A percentile compares a stretch with the other conserved stretches of the same genome.
These are phyloP conservation scores for Agrochola lota DNA, from an alignment of 2,888 invertebrate species.

Conservation along the genomic window DNA sequence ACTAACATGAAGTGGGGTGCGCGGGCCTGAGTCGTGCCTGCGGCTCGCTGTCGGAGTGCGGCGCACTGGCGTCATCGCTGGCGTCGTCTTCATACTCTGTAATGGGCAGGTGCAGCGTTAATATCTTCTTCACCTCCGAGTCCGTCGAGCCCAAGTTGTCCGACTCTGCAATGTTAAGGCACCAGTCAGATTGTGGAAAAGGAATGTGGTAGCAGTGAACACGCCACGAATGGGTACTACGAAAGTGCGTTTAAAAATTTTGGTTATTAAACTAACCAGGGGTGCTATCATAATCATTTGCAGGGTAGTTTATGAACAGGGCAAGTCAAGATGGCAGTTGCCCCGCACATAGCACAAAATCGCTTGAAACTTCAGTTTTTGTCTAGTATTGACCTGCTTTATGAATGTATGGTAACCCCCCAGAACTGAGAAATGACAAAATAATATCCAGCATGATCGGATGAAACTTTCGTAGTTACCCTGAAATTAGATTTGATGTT, in stretches of 20 bases:
- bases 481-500: background rate
- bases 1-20: conserved; percentile 85
- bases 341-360: background rate
- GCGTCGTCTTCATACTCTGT: conserved; percentile 98
- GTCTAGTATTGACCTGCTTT: conserved; percentile 1
- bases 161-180: conserved; percentile 92
- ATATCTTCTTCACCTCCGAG: conserved; percentile 98
- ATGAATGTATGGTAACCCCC: conserved; percentile 5
- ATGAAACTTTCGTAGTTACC: conserved; percentile 49
- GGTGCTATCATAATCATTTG: conserved; percentile 16
- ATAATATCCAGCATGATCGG: conserved; percentile 49
- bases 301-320: background rate
- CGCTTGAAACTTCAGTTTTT: background rate
- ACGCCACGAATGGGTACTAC: conserved; percentile 49
- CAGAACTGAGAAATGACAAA: conserved; percentile 22
- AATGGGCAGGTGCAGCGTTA: conserved; percentile 97
- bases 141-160: conserved; percentile 98
- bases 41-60: conserved; percentile 89
- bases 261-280: background rate
- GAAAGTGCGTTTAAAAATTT: conserved; percentile 41
- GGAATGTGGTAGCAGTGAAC: conserved; percentile 50
- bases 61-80: conserved; percentile 91
- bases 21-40: conserved; percentile 82
- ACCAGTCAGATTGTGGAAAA: conserved; percentile 22
- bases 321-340: background rate